phyloP scores from a whole-genome alignment of 2,888 invertebrate genomes.

The Hedychridium roseum region DNA sequence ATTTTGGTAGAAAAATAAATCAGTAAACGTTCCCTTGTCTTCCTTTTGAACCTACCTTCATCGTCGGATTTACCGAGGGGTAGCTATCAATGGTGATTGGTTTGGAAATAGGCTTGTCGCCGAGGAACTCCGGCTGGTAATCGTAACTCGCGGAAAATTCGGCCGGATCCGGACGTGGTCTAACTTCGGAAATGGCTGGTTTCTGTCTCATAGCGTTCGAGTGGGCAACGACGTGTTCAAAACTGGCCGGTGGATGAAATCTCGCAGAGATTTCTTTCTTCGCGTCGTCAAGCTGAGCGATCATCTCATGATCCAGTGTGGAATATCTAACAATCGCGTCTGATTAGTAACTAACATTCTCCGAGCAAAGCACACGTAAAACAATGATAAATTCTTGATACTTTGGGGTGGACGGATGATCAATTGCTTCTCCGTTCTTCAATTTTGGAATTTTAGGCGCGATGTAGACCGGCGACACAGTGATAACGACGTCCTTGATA shows the following conservation, averaged over 20 bases:
- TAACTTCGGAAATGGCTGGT: background rate
- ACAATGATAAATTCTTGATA: conserved; percentile 27
- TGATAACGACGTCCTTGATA: conserved; percentile 43
- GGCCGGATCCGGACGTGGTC: too few species aligned
- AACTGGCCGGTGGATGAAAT: conserved; percentile 52
- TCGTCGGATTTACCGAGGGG: conserved; percentile 8
- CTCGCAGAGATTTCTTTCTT: conserved; percentile 48
- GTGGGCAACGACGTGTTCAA: conserved; percentile 35
- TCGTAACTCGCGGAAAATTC: conserved; percentile 35
- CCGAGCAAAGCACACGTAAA: background rate
- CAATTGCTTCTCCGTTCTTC: conserved; percentile 50
- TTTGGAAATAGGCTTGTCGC: conserved; percentile 27
- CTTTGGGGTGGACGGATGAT: conserved; percentile 43
- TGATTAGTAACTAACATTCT: background rate
- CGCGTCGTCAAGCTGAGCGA: conserved; percentile 37
- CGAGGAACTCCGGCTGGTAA: conserved; percentile 27
- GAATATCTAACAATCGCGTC: conserved; percentile 38
- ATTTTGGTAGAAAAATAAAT: background rate
- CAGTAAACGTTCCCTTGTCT: background rate
- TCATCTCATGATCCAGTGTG: conserved; percentile 45
- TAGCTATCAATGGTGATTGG: conserved; percentile 22
- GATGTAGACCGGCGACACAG: conserved; percentile 49
- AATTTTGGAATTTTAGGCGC: conserved; percentile 37
- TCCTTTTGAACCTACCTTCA: conserved; percentile 14
- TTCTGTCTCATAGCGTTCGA: conserved; percentile 19